phyloP scores from a whole-genome alignment of 2,888 invertebrate species.

The Dorcus hopei region DNA sequence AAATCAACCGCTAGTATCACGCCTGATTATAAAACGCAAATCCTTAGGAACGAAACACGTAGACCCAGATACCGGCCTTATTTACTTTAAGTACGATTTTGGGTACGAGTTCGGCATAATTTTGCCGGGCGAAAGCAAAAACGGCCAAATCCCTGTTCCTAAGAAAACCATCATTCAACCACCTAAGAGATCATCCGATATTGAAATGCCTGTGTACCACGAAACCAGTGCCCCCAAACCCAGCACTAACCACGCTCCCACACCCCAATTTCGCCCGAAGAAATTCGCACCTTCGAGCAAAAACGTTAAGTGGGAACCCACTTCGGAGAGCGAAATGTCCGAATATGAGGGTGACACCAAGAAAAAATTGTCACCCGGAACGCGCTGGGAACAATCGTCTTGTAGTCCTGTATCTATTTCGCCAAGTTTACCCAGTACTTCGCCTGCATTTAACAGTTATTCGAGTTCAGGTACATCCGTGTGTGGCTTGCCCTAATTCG shows the following conservation, averaged over 20 bases:
- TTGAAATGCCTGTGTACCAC: constrained; percentile 66
- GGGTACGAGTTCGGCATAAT: constrained; percentile 76
- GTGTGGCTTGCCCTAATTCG: neutral
- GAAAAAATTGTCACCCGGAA: constrained; percentile 44
- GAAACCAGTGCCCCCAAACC: constrained; percentile 52
- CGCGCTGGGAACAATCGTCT: constrained; percentile 50
- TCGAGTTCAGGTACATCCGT: constrained; percentile 28
- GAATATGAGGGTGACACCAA: constrained; percentile 53
- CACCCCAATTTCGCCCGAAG: constrained; percentile 46
- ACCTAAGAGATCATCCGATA: constrained; percentile 57
- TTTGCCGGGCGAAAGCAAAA: constrained; percentile 63
- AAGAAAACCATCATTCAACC: constrained; percentile 51
- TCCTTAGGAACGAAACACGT: constrained; percentile 68
- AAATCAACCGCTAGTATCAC: neutral
- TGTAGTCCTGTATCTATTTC: constrained; percentile 58
- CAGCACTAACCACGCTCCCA: constrained; percentile 25
- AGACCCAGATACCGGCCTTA: constrained; percentile 71
- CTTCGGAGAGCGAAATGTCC: constrained; percentile 62
- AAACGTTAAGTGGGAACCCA: constrained; percentile 60
- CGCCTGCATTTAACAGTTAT: constrained; percentile 50
- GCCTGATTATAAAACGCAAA: neutral
- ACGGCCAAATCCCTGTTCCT: constrained; percentile 47
- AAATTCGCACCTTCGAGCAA: constrained; percentile 47
- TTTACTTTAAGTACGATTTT: constrained; percentile 80
- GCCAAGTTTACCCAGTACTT: constrained; percentile 58